Base-by-base conservation (phyloP, 2,113 vertebrate species). In the Nyctereutes procyonoides region DNA sequence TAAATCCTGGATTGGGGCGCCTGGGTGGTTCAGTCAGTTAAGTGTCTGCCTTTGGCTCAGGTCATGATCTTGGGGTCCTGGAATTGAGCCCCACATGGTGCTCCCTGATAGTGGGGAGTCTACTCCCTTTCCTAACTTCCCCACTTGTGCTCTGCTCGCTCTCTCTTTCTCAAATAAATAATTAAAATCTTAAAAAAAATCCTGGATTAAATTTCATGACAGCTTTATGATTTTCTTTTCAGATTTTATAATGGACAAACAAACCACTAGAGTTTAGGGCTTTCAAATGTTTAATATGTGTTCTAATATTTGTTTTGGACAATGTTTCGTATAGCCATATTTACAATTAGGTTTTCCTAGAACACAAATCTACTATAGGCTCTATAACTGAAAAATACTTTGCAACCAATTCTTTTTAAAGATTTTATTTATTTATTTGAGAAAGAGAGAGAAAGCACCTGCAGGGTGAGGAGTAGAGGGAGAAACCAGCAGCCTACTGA, bases 291-390 rank as follows among this genome's bases (percentile, higher is more conserved):
- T 87, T 69, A 89, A 83, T 79, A 7, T 58, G 28, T 81, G 53
- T 84, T 90, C 48, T 86, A 97, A 82, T 73, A 95, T 71, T 73
- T 90, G n/a, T 48, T 88, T 86, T 80, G 53, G 84, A 73, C 30
- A 90, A 32, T 82, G 35, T 89, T 76, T 48, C 62, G 15, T 71
- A 69, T 5, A 84, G 48, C 14, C 91, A 56, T 30, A 76, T 2
- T 65, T 38, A 60, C 9, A 67, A 51, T 35, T 53, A 60, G 77
- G 28, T 51, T 80, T 84, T 60, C 24, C 90, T 86, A 51, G 43
- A 93, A 12, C 69, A 94, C 55, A 58, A 81, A 76, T 62, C 35
- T 95, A 88, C 10, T 63, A 79, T 43, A 82, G 28, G 38, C 4
- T 55, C 26, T 71, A 55, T 2, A 74, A 67, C 48, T 38, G 20